phyloP scores from a whole-genome alignment of 2,113 vertebrate species.

The Procavia capensis region DNA sequence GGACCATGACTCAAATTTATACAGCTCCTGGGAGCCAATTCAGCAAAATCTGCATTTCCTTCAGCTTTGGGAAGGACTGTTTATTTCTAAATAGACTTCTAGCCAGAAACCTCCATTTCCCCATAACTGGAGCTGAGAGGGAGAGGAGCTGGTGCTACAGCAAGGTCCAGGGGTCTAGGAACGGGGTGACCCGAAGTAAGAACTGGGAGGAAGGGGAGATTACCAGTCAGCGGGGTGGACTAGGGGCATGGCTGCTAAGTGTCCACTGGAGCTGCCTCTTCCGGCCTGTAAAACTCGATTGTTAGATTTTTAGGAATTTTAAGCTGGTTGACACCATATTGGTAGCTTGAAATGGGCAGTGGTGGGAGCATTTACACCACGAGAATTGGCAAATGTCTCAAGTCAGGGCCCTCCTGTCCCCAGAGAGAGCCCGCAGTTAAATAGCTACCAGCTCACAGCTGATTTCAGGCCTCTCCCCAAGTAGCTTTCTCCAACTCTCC shows the following conservation, averaged over 20 bases:
- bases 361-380: neutral
- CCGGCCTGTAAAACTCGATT: neutral
- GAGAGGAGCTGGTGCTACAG: conserved; percentile 7
- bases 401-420: neutral
- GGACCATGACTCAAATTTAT: conserved; percentile 66
- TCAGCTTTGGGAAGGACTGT: conserved; percentile 57
- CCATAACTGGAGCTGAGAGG: conserved; percentile 36
- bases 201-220: neutral
- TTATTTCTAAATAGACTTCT: conserved; percentile 72
- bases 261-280: neutral
- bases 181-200: neutral
- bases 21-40: conserved; percentile 58
- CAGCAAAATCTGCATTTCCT: conserved; percentile 70
- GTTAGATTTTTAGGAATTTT: neutral
- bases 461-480: neutral
- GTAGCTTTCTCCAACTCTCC: neutral
- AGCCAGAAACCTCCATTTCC: conserved; percentile 56
- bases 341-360: neutral
- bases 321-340: neutral
- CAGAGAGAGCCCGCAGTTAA: neutral
- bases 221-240: neutral
- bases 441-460: neutral
- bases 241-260: neutral
- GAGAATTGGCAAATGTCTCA: neutral
- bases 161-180: neutral